Evolutionary conservation across 1,140 invertebrate genomes (phyloP), one percentile per base, ranked within the genome.

Genomic region (Phthorimaea operculella): DNA sequence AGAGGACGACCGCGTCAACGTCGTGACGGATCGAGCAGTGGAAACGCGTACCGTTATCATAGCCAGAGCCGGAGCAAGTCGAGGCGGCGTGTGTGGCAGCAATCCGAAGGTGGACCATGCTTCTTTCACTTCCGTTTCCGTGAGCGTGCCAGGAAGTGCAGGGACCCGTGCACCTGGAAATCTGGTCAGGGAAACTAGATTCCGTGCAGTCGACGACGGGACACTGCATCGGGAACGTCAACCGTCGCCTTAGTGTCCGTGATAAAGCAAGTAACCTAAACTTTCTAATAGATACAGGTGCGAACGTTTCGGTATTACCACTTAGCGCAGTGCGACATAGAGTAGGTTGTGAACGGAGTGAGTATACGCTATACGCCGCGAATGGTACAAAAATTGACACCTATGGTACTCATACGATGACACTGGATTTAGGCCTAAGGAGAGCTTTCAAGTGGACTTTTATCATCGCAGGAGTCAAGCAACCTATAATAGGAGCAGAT

Each of bases 401-500:
- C 0, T 84, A 72, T 55, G 79, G 76, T 4, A 45, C 28, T 21
- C 49, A 48, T 7, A 60, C 62, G 5, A 17, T 81, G 8, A 33
- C 42, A 0, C 48, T 83, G 0, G 60, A 78, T 54, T 52, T 83
- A 4, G 66, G 64, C 12, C 36, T 64, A 6, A 59, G 65, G 0
- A 58, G 76, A 42, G 52, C 62, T 11, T 76, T 74, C 39, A 45
- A 33, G 15, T 86, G 76, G 79, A 55, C 33, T 4, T 86, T 84
- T 47, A 52, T 80, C 2, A 53, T 85, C 0, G 77, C 76, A 2
- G 69, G 79, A 28, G 72, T 79, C 0, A 51, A 52, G 0, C 64
- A 70, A 53, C 62, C 82, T 0, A 79, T 85, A 9, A 67, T 83
- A 4, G 80, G 78, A 11, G 75, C 78, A 0, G 80, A 84, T 59